Percentiles rank a stretch among this genome's conserved stretches.
Conservation (phyloP, 2,888 invertebrate genomes). For the Ormyrus thymus region DNA sequence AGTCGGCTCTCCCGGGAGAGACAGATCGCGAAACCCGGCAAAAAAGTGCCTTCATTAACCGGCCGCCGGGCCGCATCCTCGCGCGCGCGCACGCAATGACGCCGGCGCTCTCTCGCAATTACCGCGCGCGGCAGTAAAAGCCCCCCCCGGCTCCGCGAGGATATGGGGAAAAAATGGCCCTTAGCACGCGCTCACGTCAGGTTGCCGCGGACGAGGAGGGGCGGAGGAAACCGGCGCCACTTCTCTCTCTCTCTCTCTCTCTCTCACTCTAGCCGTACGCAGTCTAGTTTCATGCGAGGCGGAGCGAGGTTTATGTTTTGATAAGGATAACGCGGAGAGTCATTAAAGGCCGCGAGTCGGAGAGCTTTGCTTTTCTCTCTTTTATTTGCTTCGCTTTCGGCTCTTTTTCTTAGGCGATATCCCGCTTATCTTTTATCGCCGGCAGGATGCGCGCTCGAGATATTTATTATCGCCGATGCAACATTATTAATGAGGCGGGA, state of each 20-base stretch:
- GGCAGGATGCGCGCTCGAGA: slow-evolving; percentile 32
- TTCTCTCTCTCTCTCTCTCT: not conserved
- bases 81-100: slow-evolving; percentile 46
- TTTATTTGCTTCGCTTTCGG: not conserved
- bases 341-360: slow-evolving; percentile 13
- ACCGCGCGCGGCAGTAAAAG: slow-evolving; percentile 26
- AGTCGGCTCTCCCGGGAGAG: no score
- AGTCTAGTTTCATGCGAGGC: slow-evolving; percentile 1
- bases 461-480: slow-evolving; percentile 41
- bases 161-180: slow-evolving; percentile 25
- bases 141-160: not conserved
- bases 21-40: not conserved
- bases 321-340: slow-evolving; percentile 26
- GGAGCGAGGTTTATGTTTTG: slow-evolving; percentile 19
- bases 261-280: no score
- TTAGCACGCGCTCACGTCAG: slow-evolving; percentile 24
- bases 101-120: slow-evolving; percentile 55
- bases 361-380: not conserved
- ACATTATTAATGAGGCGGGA: slow-evolving; percentile 23
- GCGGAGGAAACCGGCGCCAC: slow-evolving; percentile 9
- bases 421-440: slow-evolving; percentile 13
- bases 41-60: slow-evolving; percentile 51
- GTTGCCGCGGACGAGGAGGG: not conserved
- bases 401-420: not conserved
- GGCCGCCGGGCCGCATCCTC: not conserved